phyloP scores from a whole-genome alignment of 2,113 vertebrate species.

The Promerops cafer region DNA sequence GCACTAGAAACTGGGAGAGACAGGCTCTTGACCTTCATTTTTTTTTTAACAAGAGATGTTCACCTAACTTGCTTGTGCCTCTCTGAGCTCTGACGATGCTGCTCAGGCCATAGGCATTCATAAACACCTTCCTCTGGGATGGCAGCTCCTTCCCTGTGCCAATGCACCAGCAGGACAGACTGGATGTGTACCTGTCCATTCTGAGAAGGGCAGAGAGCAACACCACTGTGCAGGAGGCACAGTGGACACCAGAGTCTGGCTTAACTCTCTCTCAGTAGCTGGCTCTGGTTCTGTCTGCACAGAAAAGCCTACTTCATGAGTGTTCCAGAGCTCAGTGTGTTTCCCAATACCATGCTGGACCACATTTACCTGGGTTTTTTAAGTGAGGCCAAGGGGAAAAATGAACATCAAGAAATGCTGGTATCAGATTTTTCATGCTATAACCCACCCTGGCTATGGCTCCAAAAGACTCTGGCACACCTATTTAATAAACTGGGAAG shows the following conservation, averaged over 20 bases:
- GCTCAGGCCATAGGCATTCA: not conserved
- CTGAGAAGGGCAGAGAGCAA: not conserved
- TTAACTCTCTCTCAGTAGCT: not conserved
- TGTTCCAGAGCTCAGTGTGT: not conserved
- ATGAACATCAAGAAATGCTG: not conserved
- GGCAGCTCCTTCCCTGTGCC: not conserved
- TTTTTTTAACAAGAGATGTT: not conserved
- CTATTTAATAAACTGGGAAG: not conserved
- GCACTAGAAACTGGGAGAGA: not conserved
- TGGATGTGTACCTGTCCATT: not conserved
- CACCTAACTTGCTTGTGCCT: not conserved
- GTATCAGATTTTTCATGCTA: not conserved
- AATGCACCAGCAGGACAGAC: not conserved
- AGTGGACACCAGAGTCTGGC: not conserved
- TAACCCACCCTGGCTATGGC: not conserved
- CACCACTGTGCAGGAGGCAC: not conserved
- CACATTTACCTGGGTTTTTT: not conserved
- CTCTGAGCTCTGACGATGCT: not conserved
- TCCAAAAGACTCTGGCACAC: not conserved
- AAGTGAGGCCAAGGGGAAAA: not conserved
- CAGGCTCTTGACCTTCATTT: not conserved
- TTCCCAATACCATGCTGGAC: not conserved
- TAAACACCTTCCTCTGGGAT: not conserved
- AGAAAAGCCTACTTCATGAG: not conserved
- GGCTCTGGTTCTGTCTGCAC: not conserved